These are phyloP conservation scores for Phymastichus coffea DNA, from an alignment of 1,140 invertebrate genomes.

Conservation along the genomic window DNA sequence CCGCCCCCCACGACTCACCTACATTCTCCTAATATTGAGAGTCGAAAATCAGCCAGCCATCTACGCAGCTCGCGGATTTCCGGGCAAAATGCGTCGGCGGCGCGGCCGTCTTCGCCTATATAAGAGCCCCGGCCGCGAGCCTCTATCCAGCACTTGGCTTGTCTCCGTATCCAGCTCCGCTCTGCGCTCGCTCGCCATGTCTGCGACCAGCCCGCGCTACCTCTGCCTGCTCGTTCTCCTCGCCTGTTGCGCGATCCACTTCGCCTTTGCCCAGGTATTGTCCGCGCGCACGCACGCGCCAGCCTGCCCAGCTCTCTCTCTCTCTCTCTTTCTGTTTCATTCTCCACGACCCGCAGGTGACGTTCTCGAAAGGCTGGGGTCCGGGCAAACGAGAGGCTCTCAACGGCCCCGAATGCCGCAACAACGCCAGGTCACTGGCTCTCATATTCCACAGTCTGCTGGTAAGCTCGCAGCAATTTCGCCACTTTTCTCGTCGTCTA, in stretches of 20 bases:
- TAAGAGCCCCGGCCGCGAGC: not conserved
- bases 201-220: not conserved
- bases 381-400: slow-evolving; percentile 30
- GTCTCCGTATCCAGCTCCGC: too few species aligned
- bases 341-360: too few species aligned
- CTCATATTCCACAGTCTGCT: slow-evolving; percentile 15
- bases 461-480: slow-evolving; percentile 24
- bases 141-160: too few species aligned
- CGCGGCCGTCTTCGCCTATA: not conserved
- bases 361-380: slow-evolving; percentile 33
- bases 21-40: slow-evolving; percentile 2
- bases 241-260: not conserved
- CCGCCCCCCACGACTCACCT: too few species aligned
- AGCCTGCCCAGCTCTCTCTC: too few species aligned
- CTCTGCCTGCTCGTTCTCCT: not conserved
- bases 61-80: not conserved
- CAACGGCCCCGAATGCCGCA: slow-evolving; percentile 4
- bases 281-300: too few species aligned
- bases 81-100: not conserved
- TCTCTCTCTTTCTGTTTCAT: not conserved
- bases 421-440: slow-evolving; percentile 10
- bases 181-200: slow-evolving; percentile 8
- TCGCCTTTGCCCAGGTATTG: slow-evolving; percentile 1
- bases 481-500: not conserved
- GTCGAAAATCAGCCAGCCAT: slow-evolving; percentile 1